phyloP scores from a whole-genome alignment of 92 coral and sea anemone genomes.

The Ricordea florida region DNA sequence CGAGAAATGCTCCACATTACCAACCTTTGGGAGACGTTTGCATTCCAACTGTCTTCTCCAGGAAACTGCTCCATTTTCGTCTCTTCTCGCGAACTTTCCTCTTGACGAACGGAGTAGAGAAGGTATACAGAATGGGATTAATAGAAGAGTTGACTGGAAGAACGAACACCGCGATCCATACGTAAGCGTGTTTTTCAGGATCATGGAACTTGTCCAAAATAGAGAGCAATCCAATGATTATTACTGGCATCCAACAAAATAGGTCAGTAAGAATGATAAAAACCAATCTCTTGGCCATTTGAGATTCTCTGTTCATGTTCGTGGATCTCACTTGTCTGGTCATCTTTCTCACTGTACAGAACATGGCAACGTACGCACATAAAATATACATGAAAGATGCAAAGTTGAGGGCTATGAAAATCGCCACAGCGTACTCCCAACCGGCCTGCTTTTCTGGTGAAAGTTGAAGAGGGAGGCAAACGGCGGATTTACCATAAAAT shows the following conservation, averaged over 20 bases:
- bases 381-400: slow-evolving; percentile 74
- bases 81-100: neutral
- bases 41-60: neutral
- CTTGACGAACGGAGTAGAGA: slow-evolving; percentile 61
- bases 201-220: slow-evolving; percentile 72
- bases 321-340: slow-evolving; percentile 74
- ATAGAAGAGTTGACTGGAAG: slow-evolving; percentile 85
- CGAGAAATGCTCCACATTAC: neutral
- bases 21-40: neutral
- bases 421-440: slow-evolving; percentile 79
- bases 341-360: slow-evolving; percentile 52
- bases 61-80: neutral
- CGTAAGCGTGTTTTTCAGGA: slow-evolving; percentile 78
- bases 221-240: slow-evolving; percentile 76
- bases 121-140: slow-evolving; percentile 88
- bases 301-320: slow-evolving; percentile 67
- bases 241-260: slow-evolving; percentile 95
- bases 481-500: slow-evolving; percentile 84
- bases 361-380: slow-evolving; percentile 74
- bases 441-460: slow-evolving; percentile 74
- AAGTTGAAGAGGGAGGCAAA: slow-evolving; percentile 88
- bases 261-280: slow-evolving; percentile 84
- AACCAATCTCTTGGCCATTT: slow-evolving; percentile 76
- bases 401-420: slow-evolving; percentile 72
- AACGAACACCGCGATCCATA: slow-evolving; percentile 95